A percentile compares a stretch with the other conserved stretches of the same genome.
These are phyloP conservation scores for Zhengitettix transpicula DNA, from an alignment of 2,888 invertebrate genomes.

Conservation along the genomic window DNA sequence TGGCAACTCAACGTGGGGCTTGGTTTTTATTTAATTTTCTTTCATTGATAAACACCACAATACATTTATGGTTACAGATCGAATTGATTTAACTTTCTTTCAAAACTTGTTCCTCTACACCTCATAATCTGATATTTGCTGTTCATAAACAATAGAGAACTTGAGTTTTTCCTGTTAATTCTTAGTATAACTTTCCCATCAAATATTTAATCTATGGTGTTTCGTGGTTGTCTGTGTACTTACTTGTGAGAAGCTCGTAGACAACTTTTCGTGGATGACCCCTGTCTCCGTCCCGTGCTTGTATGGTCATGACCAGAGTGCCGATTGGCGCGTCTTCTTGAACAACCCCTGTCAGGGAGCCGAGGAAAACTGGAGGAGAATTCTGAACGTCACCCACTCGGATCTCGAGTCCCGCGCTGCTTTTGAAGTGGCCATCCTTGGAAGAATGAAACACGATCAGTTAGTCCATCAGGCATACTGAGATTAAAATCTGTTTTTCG, in stretches of 20 bases:
- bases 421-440: constrained; percentile 63
- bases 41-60: too few relatives aligned
- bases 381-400: constrained; percentile 75
- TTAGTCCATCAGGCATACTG: neutral
- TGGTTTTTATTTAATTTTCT: too few relatives aligned
- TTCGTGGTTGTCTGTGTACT: constrained; percentile 21
- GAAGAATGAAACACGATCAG: constrained; percentile 9
- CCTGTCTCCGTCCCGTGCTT: constrained; percentile 70
- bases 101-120: too few relatives aligned
- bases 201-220: too few relatives aligned
- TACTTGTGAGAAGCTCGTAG: constrained; percentile 65
- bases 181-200: too few relatives aligned
- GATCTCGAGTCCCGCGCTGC: constrained; percentile 50
- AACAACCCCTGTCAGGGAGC: constrained; percentile 60
- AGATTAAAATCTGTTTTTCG: neutral
- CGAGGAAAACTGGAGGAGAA: constrained; percentile 68
- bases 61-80: too few relatives aligned
- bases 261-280: constrained; percentile 64
- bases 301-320: constrained; percentile 57
- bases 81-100: too few relatives aligned
- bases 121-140: too few relatives aligned
- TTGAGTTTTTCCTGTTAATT: too few relatives aligned
- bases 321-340: constrained; percentile 73
- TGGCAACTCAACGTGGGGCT: too few relatives aligned
- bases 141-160: too few relatives aligned